phyloP scores from a whole-genome alignment of 2,113 vertebrate species.

The Cephalopterus ornatus region DNA sequence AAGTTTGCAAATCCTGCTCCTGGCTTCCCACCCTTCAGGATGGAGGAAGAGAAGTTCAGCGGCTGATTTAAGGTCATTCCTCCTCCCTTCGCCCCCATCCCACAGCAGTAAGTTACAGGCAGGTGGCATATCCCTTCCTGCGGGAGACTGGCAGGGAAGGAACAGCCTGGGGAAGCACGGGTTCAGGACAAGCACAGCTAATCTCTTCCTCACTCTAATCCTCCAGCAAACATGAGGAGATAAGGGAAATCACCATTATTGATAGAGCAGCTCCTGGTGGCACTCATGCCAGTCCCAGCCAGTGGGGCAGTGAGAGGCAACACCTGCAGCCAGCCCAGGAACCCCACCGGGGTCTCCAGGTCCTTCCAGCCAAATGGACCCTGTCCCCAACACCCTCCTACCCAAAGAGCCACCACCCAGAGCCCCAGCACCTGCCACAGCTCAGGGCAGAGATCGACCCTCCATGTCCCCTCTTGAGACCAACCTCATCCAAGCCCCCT shows the following conservation, averaged over 20 bases:
- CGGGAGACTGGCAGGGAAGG: neutral
- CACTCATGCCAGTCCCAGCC: neutral
- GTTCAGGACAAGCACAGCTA: neutral
- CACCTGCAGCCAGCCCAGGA: fast-evolving
- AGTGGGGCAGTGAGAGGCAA: neutral
- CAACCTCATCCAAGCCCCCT: neutral
- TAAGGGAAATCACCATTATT: conserved; percentile 42
- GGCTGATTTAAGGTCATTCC: neutral
- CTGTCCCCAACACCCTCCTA: fast-evolving
- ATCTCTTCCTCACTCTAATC: conserved; percentile 52
- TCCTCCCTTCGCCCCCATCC: neutral
- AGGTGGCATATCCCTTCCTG: neutral
- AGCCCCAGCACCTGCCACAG: neutral
- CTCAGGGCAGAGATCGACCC: neutral
- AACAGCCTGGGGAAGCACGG: neutral
- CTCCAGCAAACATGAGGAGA: conserved; percentile 42
- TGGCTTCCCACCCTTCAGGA: neutral
- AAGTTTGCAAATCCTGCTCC: neutral
- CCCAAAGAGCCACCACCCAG: neutral
- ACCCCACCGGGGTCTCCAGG: no score
- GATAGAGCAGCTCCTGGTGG: conserved; percentile 16
- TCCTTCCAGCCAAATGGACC: neutral
- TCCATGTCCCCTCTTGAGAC: fast-evolving
- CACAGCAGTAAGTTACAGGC: neutral
- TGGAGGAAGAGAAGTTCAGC: neutral